Base-by-base conservation (phyloP, 2,113 vertebrate species). In the Barnardius zonarius region DNA sequence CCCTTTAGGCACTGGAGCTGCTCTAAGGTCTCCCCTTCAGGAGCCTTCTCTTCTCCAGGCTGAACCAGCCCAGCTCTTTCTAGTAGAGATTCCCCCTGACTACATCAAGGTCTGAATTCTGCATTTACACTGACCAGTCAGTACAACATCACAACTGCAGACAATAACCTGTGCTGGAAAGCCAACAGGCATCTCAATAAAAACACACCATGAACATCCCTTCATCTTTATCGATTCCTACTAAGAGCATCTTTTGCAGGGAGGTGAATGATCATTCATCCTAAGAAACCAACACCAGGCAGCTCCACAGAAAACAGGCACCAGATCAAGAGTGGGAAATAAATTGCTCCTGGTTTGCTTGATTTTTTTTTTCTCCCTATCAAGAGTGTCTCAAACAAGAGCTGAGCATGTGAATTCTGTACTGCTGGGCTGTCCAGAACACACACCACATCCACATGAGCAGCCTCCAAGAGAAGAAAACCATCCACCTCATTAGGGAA, bases 381-480 rank as follows among this genome's bases (percentile, higher is more conserved):
- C 17, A 69, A n/a, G 55, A 17, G 5, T 3, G 25, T 66, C 25
- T 25, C 67, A 41, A 62, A 43, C 10, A 63, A 70, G 55, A 83
- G 28, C 70, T 74, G 27, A 48, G 19, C 25, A 8, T 4, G 2
- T 19, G 46, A 70, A 62, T 3, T 8, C n/a, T 8, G 28, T 11
- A 13, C 33, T 9, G 5, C 33, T 0, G 3, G 3, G 20, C 18
- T 41, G 16, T 11, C 78, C 61, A 0, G 1, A 62, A 22, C 4
- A 2, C 25, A 19, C 0, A 13, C 19, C 28, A 19, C 12, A 1
- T 4, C 17, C 37, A 30, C 46, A 25, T 0, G 6, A 74, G 35
- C 11, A 35, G 37, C 17, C 20, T n/a, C 33, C 17, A 51, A 24
- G 81, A 68, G 30, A 23, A 35, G 25, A 72, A 66, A 61, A 61